phyloP scores from a whole-genome alignment of 2,113 vertebrate species.

The Rattus rattus region DNA sequence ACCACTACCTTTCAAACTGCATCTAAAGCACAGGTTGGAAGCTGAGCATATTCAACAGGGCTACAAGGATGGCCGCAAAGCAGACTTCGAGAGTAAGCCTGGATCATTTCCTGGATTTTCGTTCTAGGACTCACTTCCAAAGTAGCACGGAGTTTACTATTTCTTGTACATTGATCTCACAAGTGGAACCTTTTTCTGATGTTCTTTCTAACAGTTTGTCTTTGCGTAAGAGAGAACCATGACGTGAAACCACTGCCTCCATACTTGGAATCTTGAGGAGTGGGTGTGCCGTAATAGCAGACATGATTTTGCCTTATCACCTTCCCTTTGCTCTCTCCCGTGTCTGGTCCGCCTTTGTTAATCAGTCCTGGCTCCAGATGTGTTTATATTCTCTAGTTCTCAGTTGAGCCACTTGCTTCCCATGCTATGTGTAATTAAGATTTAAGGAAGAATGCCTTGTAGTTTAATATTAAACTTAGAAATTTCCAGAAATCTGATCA shows the following conservation, averaged over 20 bases:
- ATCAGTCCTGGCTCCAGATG: background rate
- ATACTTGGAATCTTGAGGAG: background rate
- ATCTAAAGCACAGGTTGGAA: background rate
- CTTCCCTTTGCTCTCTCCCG: background rate
- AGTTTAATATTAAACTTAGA: background rate
- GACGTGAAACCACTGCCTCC: slow-evolving; percentile 1
- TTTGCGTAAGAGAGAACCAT: background rate
- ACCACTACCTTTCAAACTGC: background rate
- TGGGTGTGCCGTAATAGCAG: background rate
- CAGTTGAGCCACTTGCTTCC: background rate
- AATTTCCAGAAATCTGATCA: background rate
- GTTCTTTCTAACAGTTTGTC: background rate
- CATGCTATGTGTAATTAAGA: background rate
- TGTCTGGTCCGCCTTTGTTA: background rate
- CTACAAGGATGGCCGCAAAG: background rate
- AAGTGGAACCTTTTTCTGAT: slow-evolving; percentile 2
- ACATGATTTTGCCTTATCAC: background rate
- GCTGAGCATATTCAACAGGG: background rate
- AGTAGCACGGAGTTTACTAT: background rate
- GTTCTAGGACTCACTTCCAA: background rate
- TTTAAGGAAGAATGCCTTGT: slow-evolving; percentile 17
- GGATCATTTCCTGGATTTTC: background rate
- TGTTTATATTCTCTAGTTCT: slow-evolving; percentile 24
- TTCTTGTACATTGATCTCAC: background rate
- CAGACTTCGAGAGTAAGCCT: background rate